Evolutionary conservation across 2,888 invertebrate genomes (phyloP).

Genomic region (Andrena marginata): DNA sequence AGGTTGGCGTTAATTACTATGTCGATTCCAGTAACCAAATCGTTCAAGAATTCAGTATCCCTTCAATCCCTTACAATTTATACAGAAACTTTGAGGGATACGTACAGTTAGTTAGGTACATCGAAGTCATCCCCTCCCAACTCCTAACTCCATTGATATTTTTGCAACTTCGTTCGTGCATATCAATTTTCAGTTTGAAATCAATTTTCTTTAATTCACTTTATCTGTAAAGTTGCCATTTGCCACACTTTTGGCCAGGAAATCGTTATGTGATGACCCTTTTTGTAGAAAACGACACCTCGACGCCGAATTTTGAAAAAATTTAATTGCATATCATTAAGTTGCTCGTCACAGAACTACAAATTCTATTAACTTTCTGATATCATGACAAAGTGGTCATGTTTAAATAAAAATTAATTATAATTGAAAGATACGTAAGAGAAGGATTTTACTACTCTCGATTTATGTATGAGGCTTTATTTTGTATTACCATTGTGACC

Average conservation of each 20-base stretch:
- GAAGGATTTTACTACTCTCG: no score
- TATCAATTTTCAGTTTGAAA: slow-evolving; percentile 7
- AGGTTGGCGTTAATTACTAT: slow-evolving; percentile 63
- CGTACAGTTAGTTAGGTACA: slow-evolving; percentile 40
- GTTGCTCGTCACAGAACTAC: background rate
- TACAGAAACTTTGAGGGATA: slow-evolving; percentile 50
- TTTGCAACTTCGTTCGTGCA: background rate
- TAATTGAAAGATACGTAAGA: background rate
- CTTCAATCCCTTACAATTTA: slow-evolving; percentile 19
- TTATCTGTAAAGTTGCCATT: background rate
- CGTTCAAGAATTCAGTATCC: slow-evolving; percentile 30
- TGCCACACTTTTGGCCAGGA: background rate
- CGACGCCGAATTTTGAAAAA: no score
- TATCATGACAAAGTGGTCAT: no score
- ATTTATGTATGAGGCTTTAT: no score
- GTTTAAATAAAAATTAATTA: background rate
- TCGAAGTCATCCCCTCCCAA: slow-evolving; percentile 39
- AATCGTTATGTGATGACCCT: background rate
- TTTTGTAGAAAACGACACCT: background rate
- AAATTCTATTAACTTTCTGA: background rate
- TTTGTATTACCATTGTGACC: no score
- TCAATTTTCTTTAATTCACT: background rate
- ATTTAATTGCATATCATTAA: no score
- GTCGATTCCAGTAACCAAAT: slow-evolving; percentile 55
- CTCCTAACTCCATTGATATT: slow-evolving; percentile 11